phyloP scores from a whole-genome alignment of 2,113 vertebrate genomes.

The Ellobius talpinus region DNA sequence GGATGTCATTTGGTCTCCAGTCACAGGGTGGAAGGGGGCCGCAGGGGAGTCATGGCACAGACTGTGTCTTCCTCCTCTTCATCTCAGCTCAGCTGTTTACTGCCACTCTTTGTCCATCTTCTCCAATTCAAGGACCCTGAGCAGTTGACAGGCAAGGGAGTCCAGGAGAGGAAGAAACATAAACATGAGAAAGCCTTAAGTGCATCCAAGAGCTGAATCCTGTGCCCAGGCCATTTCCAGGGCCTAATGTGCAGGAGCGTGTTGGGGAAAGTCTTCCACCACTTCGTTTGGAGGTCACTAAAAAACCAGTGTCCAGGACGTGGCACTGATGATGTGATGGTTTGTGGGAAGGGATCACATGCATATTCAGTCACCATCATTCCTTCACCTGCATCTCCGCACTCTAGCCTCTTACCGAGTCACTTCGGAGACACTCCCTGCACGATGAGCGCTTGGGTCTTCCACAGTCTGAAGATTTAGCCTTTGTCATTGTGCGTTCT shows the following conservation, averaged over 20 bases:
- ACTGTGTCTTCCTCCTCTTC: not conserved
- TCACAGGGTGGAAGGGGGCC: not conserved
- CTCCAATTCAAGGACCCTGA: not conserved
- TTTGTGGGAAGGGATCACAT: not conserved
- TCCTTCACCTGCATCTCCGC: too few relatives aligned
- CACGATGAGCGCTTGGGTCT: too few relatives aligned
- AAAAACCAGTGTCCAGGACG: not conserved
- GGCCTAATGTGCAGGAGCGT: too few relatives aligned
- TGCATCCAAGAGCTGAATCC: not conserved
- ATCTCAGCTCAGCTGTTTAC: not conserved
- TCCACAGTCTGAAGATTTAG: not conserved
- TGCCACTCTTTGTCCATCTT: not conserved
- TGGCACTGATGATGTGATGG: not conserved
- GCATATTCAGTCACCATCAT: fast-evolving
- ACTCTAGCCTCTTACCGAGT: not conserved
- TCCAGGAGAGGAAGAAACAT: not conserved
- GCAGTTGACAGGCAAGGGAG: too few relatives aligned
- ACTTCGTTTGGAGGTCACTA: not conserved
- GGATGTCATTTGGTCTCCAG: not conserved
- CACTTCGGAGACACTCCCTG: not conserved
- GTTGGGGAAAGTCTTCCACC: fast-evolving
- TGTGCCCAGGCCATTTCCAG: fast-evolving
- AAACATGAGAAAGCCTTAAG: fast-evolving
- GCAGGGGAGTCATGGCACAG: not conserved
- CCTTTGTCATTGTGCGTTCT: not conserved